These are phyloP conservation scores for Nemurella pictetii DNA, from an alignment of 2,888 invertebrate genomes.

Conservation along the genomic window DNA sequence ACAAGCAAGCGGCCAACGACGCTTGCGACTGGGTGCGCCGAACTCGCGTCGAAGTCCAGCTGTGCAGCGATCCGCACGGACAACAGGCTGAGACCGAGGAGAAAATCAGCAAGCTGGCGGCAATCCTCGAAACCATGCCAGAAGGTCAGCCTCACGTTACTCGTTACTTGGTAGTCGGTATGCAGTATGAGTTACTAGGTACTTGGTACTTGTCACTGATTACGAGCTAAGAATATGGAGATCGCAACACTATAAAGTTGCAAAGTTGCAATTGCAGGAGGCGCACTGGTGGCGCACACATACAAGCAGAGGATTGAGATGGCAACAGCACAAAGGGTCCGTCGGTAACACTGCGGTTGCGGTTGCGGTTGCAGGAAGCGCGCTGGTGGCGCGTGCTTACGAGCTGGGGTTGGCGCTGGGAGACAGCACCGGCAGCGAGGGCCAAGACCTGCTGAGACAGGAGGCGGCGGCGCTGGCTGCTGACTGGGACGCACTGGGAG, in stretches of 20 bases:
- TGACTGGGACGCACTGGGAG: slow-evolving; percentile 81
- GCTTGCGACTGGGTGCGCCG: slow-evolving; percentile 85
- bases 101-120: slow-evolving; percentile 73
- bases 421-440: slow-evolving; percentile 77
- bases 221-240: too few relatives aligned
- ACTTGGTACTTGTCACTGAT: neutral
- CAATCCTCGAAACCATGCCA: slow-evolving; percentile 67
- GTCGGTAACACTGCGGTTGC: neutral
- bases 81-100: slow-evolving; percentile 77
- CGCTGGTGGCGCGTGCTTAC: slow-evolving; percentile 71
- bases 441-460: slow-evolving; percentile 77
- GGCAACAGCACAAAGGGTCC: too few relatives aligned
- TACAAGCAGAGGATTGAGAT: too few relatives aligned
- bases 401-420: slow-evolving; percentile 75
- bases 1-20: slow-evolving; percentile 78
- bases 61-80: slow-evolving; percentile 84
- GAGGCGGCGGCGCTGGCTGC: slow-evolving; percentile 78
- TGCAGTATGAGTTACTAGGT: too few relatives aligned
- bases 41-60: slow-evolving; percentile 78
- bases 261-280: too few relatives aligned
- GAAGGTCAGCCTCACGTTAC: slow-evolving; percentile 61
- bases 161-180: neutral
- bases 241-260: too few relatives aligned
- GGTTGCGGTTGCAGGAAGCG: slow-evolving; percentile 53
- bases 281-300: too few relatives aligned